Evolutionary conservation across 2,888 invertebrate genomes (phyloP), one percentile per base, ranked within the genome.

Genomic region (Drosophila maculinotata): DNA sequence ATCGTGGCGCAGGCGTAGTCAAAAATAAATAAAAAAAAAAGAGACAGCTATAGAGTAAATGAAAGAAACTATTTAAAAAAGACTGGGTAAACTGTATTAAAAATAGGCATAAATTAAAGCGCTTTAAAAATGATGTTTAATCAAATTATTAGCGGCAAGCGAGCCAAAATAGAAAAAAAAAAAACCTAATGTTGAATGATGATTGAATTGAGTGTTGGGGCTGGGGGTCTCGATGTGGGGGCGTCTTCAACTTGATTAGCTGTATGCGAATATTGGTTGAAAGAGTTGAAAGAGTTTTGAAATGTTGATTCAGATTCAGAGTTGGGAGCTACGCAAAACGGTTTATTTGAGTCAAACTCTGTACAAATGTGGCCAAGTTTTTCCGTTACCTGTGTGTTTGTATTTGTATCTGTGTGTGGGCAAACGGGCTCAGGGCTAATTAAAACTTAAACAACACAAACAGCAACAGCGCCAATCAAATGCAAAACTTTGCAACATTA

Each of bases 391-490:
- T 33, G 25, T 9, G 30, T 38, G 45, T 26, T 42, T 14, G 14
- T 31, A 8, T 7, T 25, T 17, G 15, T 28, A 25, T 30, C 53
- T 28, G 17, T 42, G 31, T 41, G 57, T 87, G 74, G 83, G 73
- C 63, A 70, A 88, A 88, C 87, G 79, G 79, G 87, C 83, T 87
- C 82, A 88, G 79, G 80, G 83, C 87, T 89, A 87, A 88, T 88
- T 88, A 86, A 87, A 87, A 69, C 73, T 70, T 48, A 38, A 30
- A 51, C 36, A 39, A 3, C 59, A 3, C 59, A 45, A 57, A 44
- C 49, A 30, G 49, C 15, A 47, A 23, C 31, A 51, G 35, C 15
- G 28, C 36, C 25, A 26, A 56, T 52, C 45, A 53, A 65, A 30
- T 57, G 58, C 60, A 73, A 68, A 80, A 73, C 56, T 79, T 75